A percentile compares a stretch with the other conserved stretches of the same genome.
phyloP scores from a whole-genome alignment of 2,113 vertebrate species.

The Mus spicilegus region DNA sequence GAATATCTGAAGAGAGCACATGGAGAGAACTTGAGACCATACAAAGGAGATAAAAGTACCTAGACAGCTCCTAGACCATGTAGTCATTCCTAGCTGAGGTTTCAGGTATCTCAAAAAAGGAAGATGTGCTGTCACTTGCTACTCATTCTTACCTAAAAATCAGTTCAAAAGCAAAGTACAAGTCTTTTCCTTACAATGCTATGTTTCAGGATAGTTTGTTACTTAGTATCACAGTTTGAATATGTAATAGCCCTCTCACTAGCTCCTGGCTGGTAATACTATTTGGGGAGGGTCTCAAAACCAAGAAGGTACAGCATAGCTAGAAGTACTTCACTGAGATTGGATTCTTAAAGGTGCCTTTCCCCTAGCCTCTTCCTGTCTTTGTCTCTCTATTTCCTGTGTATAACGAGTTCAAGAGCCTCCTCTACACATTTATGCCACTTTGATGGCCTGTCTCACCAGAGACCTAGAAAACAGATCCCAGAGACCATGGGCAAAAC shows the following conservation, averaged over 20 bases:
- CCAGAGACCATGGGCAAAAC: neutral
- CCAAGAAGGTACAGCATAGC: neutral
- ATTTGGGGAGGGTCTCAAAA: neutral
- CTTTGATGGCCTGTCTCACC: neutral
- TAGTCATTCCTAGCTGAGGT: neutral
- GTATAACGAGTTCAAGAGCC: neutral
- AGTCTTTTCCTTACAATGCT: neutral
- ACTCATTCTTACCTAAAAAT: neutral
- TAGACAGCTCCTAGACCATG: neutral
- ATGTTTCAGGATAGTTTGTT: neutral
- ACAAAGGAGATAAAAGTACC: neutral
- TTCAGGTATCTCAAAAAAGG: neutral
- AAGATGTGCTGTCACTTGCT: neutral
- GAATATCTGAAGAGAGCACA: neutral
- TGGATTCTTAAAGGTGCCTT: neutral
- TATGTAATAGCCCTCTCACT: neutral
- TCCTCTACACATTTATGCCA: neutral
- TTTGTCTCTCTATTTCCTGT: neutral
- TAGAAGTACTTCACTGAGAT: neutral
- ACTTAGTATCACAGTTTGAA: neutral
- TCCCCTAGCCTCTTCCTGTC: neutral
- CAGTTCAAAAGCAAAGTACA: conserved; percentile 45
- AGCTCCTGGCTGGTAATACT: neutral
- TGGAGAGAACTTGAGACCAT: neutral
- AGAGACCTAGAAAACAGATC: neutral